These are phyloP conservation scores for Anthopleura sola DNA, from an alignment of 64 coral and sea anemone genomes.

Conservation along the genomic window DNA sequence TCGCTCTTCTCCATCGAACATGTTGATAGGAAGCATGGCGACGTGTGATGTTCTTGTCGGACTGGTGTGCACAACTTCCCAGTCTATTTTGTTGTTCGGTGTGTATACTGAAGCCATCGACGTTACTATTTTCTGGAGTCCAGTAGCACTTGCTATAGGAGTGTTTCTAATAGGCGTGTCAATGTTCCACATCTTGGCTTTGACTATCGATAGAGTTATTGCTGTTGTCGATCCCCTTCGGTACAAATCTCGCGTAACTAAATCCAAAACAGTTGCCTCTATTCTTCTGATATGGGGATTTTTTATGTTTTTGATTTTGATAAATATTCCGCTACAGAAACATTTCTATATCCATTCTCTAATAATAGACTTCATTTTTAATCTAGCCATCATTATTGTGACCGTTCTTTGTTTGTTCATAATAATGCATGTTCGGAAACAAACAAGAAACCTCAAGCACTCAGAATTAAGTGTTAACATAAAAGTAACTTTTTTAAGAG, in stretches of 20 bases:
- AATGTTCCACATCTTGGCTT: constrained; percentile 19
- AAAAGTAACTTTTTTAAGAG: neutral
- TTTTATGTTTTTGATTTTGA: neutral
- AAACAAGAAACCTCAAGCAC: neutral
- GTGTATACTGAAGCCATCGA: neutral
- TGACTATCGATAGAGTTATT: constrained; percentile 34
- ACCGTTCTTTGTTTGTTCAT: neutral
- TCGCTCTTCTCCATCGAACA: constrained; percentile 29
- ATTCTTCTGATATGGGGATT: constrained; percentile 12
- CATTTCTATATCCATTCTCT: neutral
- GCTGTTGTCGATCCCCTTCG: constrained; percentile 19
- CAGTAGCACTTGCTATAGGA: neutral
- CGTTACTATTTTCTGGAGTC: neutral
- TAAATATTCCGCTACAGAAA: neutral
- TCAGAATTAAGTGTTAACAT: neutral
- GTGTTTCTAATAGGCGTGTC: constrained; percentile 6
- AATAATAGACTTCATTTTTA: neutral
- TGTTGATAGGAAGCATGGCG: constrained; percentile 35
- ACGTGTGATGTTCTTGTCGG: constrained; percentile 42
- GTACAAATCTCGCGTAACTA: constrained; percentile 26
- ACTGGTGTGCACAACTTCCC: constrained; percentile 4
- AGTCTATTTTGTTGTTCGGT: neutral
- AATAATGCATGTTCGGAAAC: neutral
- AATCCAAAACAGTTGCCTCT: neutral
- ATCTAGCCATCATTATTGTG: neutral